A percentile compares a stretch with the other conserved stretches of the same genome.
Conservation (phyloP, 2,113 vertebrate genomes). For the Zosterops lateralis region DNA sequence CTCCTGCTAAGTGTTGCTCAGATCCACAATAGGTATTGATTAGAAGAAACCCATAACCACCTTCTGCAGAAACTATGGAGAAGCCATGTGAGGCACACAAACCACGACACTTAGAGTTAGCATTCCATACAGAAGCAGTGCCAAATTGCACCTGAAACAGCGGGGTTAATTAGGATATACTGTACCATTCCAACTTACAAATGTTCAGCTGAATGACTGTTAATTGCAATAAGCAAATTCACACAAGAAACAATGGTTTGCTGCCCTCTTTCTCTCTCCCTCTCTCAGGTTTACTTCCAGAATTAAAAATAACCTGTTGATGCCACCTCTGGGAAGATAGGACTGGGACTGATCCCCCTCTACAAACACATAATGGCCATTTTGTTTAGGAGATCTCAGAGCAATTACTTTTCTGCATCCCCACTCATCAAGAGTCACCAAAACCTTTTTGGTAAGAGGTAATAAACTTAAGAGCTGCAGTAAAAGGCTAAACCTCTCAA, state of each 20-base stretch:
- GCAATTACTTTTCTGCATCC: neutral
- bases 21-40: neutral
- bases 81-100: neutral
- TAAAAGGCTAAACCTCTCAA: neutral
- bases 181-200: neutral
- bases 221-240: conserved; percentile 30
- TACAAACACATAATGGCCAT: neutral
- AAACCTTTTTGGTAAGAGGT: neutral
- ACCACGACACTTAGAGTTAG: neutral
- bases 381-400: neutral
- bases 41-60: neutral
- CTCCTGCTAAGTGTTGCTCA: neutral
- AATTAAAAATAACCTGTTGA: neutral
- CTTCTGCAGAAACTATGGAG: neutral
- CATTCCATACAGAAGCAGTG: neutral
- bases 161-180: neutral
- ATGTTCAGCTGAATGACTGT: neutral
- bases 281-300: neutral
- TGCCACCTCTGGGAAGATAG: neutral
- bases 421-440: neutral
- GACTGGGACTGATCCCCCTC: neutral
- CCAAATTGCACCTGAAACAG: conserved; percentile 2
- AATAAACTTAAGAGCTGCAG: neutral
- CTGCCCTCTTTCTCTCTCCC: neutral
- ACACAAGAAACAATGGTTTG: neutral